phyloP scores from a whole-genome alignment of 1,140 invertebrate species.

The Ruditapes philippinarum region DNA sequence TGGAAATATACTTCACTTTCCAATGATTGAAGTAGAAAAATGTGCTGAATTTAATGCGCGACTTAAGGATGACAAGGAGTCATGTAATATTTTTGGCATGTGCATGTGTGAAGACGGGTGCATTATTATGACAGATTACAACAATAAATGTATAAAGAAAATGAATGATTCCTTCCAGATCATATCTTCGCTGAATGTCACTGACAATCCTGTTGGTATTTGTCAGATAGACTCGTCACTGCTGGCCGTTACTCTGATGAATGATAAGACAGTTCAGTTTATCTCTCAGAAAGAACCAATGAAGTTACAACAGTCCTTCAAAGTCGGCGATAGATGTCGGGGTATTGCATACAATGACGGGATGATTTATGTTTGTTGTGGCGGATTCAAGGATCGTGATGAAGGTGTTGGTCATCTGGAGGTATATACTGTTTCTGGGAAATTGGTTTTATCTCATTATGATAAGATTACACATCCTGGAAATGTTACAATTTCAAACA shows the following conservation, averaged over 20 bases:
- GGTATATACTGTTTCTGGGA: too few relatives aligned
- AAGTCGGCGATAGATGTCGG: background rate
- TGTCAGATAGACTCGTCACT: background rate
- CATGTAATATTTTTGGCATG: background rate
- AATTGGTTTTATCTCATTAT: too few relatives aligned
- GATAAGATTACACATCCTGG: too few relatives aligned
- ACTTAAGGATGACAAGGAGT: background rate
- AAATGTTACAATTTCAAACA: too few relatives aligned
- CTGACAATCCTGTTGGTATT: background rate
- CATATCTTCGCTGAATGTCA: background rate
- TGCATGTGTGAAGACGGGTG: background rate
- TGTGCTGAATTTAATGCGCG: too few relatives aligned
- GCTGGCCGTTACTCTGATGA: background rate
- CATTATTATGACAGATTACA: background rate
- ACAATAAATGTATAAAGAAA: background rate
- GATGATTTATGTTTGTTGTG: background rate
- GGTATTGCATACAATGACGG: background rate
- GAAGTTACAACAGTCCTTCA: background rate
- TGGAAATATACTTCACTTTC: background rate
- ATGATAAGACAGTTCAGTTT: background rate
- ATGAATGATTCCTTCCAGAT: background rate
- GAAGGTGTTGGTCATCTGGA: too few relatives aligned
- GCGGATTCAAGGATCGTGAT: background rate
- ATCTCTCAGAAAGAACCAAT: background rate
- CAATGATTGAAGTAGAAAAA: background rate